A percentile compares a stretch with the other conserved stretches of the same genome.
Evolutionary conservation across 2,888 invertebrate species (phyloP).

Genomic region (Trissolcus japonicus): DNA sequence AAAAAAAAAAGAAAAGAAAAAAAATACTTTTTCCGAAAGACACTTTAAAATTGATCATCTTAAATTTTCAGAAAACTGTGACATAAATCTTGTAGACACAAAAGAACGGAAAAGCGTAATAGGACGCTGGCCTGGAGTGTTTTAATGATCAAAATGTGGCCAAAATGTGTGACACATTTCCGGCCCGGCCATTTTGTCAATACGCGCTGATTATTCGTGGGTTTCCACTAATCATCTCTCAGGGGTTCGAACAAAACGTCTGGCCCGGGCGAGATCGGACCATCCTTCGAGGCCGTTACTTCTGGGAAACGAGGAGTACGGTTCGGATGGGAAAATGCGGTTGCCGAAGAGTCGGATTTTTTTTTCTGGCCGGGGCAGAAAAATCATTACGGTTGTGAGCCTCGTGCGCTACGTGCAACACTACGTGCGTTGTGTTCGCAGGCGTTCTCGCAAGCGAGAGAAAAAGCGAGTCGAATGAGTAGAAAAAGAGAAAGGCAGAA

Average conservation of each 20-base stretch:
- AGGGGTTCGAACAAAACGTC: not conserved
- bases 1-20: too few relatives aligned
- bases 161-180: not conserved
- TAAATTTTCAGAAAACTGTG: too few relatives aligned
- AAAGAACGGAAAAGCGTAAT: too few relatives aligned
- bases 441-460: constrained; percentile 14
- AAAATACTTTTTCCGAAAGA: too few relatives aligned
- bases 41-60: too few relatives aligned
- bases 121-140: too few relatives aligned
- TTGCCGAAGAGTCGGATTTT: constrained; percentile 18
- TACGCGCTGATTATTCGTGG: constrained; percentile 25
- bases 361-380: constrained; percentile 26
- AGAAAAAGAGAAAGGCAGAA: constrained; percentile 9
- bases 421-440: constrained; percentile 16
- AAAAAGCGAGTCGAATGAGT: constrained; percentile 21
- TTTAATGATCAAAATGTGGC: not conserved
- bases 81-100: not conserved
- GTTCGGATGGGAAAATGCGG: not conserved
- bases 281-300: not conserved
- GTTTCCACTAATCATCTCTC: not conserved
- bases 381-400: constrained; percentile 42
- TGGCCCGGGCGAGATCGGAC: not conserved
- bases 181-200: constrained; percentile 34
- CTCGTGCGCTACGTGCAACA: constrained; percentile 37
- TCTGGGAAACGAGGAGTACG: not conserved